These are phyloP conservation scores for Andrena bucephala DNA, from an alignment of 2,888 invertebrate genomes.

Conservation along the genomic window DNA sequence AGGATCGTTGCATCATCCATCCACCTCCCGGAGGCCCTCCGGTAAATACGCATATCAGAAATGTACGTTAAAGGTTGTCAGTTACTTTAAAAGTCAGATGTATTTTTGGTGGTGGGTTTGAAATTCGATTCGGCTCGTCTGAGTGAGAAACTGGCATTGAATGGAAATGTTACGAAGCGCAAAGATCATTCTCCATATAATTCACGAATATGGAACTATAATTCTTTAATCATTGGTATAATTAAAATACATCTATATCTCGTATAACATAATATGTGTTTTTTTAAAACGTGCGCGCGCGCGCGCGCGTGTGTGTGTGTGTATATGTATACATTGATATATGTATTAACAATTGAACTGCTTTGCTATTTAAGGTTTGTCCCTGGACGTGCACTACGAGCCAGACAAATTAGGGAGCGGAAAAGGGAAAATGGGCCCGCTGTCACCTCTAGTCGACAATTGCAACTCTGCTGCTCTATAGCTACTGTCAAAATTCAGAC, in stretches of 20 bases:
- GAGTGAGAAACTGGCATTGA: not conserved
- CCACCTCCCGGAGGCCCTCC: slow-evolving; percentile 88
- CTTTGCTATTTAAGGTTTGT: slow-evolving; percentile 86
- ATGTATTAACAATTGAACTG: slow-evolving; percentile 1
- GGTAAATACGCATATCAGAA: slow-evolving; percentile 85
- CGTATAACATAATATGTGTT: slow-evolving; percentile 19
- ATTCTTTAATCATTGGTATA: slow-evolving; percentile 11
- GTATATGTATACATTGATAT: not conserved
- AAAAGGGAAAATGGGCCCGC: slow-evolving; percentile 91
- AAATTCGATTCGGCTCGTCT: slow-evolving; percentile 9
- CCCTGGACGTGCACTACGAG: slow-evolving; percentile 93
- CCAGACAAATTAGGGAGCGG: slow-evolving; percentile 89
- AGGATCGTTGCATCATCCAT: slow-evolving; percentile 86
- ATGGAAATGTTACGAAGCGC: not conserved
- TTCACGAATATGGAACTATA: not conserved
- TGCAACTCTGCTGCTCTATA: slow-evolving; percentile 91
- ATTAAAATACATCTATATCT: slow-evolving; percentile 48
- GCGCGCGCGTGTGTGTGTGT: too few relatives aligned
- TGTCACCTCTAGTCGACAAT: slow-evolving; percentile 92
- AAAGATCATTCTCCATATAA: not conserved
- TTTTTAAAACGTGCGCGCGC: not conserved
- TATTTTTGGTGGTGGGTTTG: slow-evolving; percentile 82
- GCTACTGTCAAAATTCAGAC: slow-evolving; percentile 76
- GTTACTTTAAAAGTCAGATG: slow-evolving; percentile 77
- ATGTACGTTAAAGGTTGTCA: slow-evolving; percentile 85